A percentile compares a stretch with the other conserved stretches of the same genome.
Evolutionary conservation across 2,113 vertebrate genomes (phyloP).

Genomic region (Melanocharis versteri): DNA sequence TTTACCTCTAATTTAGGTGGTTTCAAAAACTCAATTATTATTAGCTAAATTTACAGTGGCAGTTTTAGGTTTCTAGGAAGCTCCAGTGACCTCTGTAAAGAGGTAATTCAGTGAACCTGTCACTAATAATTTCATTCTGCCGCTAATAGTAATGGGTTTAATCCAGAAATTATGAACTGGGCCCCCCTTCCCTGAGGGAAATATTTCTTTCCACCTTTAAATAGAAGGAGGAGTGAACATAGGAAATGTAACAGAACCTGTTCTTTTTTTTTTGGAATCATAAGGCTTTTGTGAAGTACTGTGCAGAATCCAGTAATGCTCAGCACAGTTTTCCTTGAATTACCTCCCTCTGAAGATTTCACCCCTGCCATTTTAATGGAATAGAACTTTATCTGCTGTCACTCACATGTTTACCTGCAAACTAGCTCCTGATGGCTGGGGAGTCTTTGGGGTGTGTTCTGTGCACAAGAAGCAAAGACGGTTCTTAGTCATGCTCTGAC

Average conservation of each 20-base stretch:
- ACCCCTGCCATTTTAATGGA: neutral
- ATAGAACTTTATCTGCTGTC: neutral
- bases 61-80: slow-evolving; percentile 63
- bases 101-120: slow-evolving; percentile 76
- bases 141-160: slow-evolving; percentile 70
- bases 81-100: slow-evolving; percentile 67
- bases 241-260: slow-evolving; percentile 15
- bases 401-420: neutral
- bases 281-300: neutral
- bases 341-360: neutral
- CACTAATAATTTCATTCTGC: slow-evolving; percentile 76
- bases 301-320: neutral
- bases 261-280: neutral
- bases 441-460: neutral
- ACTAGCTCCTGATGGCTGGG: neutral
- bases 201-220: slow-evolving; percentile 47
- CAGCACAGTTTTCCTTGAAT: neutral
- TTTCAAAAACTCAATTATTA: slow-evolving; percentile 32
- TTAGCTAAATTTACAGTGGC: slow-evolving; percentile 52
- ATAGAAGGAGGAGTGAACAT: neutral
- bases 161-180: slow-evolving; percentile 65
- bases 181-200: slow-evolving; percentile 54
- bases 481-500: neutral
- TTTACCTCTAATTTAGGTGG: slow-evolving; percentile 43
- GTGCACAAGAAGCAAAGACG: neutral